Base-by-base conservation (phyloP, 2,888 invertebrate species). In the Tridacna crocea region DNA sequence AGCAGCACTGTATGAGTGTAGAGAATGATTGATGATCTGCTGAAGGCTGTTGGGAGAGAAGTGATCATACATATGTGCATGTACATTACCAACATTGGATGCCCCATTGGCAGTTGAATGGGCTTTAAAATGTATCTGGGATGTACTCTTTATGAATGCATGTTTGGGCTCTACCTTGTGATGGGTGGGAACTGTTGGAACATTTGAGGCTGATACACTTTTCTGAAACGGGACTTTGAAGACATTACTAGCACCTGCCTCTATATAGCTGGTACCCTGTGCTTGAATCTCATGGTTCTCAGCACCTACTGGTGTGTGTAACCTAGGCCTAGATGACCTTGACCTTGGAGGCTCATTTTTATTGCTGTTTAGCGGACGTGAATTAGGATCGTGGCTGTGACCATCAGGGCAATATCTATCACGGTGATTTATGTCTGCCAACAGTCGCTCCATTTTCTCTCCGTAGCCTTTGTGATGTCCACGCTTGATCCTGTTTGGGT, bases 401-500 rank as follows among this genome's bases (percentile, higher is more conserved):
- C 87, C 87, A 73, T 84, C 83, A 2, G 83, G 87, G 65, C 80
- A 83, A 63, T 85, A 82, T 8, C 85, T 81, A 63, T 89, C 89
- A 47, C 84, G 75, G 58, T 89, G 88, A 70, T 88, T 89, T 36
- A 87, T 87, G 27, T 88, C 89, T 8, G 83, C 84, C 22, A 89
- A 70, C 15, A 89, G 76, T 73, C 85, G 88, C 22, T 89, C 88
- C 76, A 87, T 87, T 55, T 88, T 87, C 51, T 87, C 85, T 58
- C 63, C 75, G 26, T 75, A 75, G 12, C 75, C 65, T 24, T 66
- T 75, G 66, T 51, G 51, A 60, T 73, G 70, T 36, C 81, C 78
- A 17, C 74, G 66, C 63, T 87, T 80, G 15, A 75, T 75, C 24
- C 89, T 65, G 82, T 93, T 92, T 11, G 94, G 94, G 85, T 94